Percentiles rank a stretch among this genome's conserved stretches.
phyloP scores from a whole-genome alignment of 2,888 invertebrate genomes.

The Dicranocentrus wangi region DNA sequence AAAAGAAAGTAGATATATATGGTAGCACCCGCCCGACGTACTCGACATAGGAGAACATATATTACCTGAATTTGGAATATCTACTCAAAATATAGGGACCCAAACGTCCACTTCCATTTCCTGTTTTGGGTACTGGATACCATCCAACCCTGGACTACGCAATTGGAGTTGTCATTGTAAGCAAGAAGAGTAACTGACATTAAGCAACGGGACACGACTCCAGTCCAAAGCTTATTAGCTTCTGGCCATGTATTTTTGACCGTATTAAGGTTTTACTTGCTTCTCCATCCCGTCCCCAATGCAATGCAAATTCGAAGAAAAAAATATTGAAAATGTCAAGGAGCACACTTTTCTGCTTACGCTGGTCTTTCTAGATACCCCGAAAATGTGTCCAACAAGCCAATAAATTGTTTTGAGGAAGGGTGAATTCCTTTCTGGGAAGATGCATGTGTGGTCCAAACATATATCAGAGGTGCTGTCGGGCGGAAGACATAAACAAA shows the following conservation, averaged over 20 bases:
- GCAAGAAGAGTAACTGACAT: conserved; percentile 40
- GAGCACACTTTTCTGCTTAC: conserved; percentile 26
- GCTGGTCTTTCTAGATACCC: background rate
- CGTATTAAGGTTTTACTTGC: background rate
- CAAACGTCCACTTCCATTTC: conserved; percentile 37
- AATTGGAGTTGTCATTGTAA: conserved; percentile 45
- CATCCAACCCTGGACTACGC: conserved; percentile 24
- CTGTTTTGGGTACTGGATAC: conserved; percentile 28
- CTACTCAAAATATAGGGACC: too few species aligned
- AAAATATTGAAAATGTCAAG: conserved; percentile 48
- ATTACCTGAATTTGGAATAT: too few species aligned
- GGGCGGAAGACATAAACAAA: conserved; percentile 30
- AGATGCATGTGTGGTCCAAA: conserved; percentile 19
- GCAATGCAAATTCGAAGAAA: background rate
- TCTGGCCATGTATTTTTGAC: background rate
- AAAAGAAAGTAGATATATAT: too few species aligned
- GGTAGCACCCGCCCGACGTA: too few species aligned
- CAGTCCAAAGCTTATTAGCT: too few species aligned
- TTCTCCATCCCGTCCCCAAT: too few species aligned
- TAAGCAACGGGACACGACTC: too few species aligned
- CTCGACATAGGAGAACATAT: too few species aligned
- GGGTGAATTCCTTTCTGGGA: conserved; percentile 29
- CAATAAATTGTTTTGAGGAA: conserved; percentile 50
- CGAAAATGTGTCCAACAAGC: conserved; percentile 19
- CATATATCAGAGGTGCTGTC: conserved; percentile 35